Evolutionary conservation across 2,888 invertebrate genomes (phyloP).

Genomic region (Galeruca laticollis): DNA sequence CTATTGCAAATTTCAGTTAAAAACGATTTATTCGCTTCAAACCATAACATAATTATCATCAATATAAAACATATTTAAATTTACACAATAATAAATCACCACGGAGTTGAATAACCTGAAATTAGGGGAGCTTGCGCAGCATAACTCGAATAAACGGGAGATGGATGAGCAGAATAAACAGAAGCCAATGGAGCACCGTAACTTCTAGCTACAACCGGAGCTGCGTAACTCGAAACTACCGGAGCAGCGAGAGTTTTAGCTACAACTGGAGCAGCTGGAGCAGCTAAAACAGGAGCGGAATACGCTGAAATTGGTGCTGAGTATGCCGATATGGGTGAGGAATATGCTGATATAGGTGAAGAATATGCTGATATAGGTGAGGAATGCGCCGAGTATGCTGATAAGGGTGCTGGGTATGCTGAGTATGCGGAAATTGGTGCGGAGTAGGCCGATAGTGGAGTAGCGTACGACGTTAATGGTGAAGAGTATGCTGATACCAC

Average conservation of each 20-base stretch:
- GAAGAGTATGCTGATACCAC: slow-evolving; percentile 55
- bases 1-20: background rate
- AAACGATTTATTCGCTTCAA: background rate
- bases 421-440: background rate
- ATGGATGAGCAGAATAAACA: slow-evolving; percentile 65
- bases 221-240: background rate
- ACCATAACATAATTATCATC: background rate
- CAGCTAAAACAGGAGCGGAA: slow-evolving; percentile 64
- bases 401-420: background rate
- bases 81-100: slow-evolving; percentile 7
- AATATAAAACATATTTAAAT: background rate
- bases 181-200: background rate
- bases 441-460: slow-evolving; percentile 8
- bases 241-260: slow-evolving; percentile 43
- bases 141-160: slow-evolving; percentile 66
- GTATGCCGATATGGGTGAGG: background rate
- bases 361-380: background rate
- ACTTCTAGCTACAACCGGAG: slow-evolving; percentile 57
- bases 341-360: background rate
- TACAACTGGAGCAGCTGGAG: slow-evolving; percentile 62
- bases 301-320: slow-evolving; percentile 54
- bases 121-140: slow-evolving; percentile 66
- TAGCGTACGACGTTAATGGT: background rate
- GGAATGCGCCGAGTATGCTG: background rate
- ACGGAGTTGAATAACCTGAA: slow-evolving; percentile 59